phyloP scores from a whole-genome alignment of 2,888 invertebrate species.

The Apodemia mormo region DNA sequence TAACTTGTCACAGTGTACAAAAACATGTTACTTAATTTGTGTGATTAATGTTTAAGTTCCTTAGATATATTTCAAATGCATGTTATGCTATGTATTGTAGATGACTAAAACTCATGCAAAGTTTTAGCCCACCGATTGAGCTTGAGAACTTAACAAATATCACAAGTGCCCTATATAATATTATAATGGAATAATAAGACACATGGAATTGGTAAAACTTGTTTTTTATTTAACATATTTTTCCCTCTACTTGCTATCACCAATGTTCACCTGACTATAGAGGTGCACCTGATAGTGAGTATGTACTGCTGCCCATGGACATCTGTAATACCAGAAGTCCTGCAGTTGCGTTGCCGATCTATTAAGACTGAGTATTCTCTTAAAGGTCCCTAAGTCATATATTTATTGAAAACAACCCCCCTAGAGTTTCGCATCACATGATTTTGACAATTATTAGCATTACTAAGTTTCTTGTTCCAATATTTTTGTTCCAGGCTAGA shows the following conservation, averaged over 20 bases:
- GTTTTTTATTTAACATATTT: neutral
- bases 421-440: no score
- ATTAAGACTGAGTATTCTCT: no score
- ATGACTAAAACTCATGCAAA: slow-evolving; percentile 10
- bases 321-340: no score
- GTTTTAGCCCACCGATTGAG: slow-evolving; percentile 17
- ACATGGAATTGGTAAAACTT: slow-evolving; percentile 4
- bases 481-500: no score
- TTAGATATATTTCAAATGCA: slow-evolving; percentile 1
- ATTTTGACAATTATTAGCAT: no score
- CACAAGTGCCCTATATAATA: slow-evolving; percentile 16
- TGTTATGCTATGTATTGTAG: slow-evolving; percentile 8
- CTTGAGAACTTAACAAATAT: slow-evolving; percentile 15
- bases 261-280: no score
- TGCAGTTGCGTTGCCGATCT: no score
- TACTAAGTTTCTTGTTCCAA: no score
- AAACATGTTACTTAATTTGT: slow-evolving; percentile 2
- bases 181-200: slow-evolving; percentile 15
- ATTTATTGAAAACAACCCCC: no score
- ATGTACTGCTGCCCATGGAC: no score
- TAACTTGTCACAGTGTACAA: slow-evolving; percentile 3
- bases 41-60: slow-evolving; percentile 12
- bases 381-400: no score
- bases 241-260: neutral
- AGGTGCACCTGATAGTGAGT: no score